A percentile compares a stretch with the other conserved stretches of the same genome.
These are phyloP conservation scores for Enoplolaimus lenunculus DNA, from an alignment of 2,888 invertebrate genomes.

Conservation along the genomic window DNA sequence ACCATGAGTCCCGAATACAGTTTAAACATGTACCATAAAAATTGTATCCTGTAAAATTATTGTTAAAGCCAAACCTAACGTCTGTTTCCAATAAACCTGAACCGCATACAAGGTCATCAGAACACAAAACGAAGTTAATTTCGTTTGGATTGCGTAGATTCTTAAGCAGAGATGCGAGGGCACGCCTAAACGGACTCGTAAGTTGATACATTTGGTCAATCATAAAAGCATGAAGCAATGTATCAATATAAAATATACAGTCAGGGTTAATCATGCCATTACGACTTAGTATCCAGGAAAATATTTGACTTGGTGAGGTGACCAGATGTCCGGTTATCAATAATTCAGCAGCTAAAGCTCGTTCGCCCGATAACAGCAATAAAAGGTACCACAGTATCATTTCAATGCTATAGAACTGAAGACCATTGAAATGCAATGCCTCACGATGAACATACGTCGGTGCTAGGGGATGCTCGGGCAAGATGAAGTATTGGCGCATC, in stretches of 20 bases:
- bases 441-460: background rate
- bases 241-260: no score
- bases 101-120: background rate
- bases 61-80: background rate
- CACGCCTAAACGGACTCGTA: background rate
- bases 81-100: no score
- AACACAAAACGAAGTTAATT: background rate
- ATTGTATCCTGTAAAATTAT: background rate
- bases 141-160: background rate
- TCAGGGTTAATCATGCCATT: no score
- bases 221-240: no score
- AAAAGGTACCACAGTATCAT: background rate
- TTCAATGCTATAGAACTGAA: background rate
- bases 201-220: background rate
- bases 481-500: background rate
- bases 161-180: background rate
- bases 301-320: background rate
- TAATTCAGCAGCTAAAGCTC: background rate
- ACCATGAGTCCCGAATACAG: background rate
- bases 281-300: no score
- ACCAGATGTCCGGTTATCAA: background rate
- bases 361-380: background rate
- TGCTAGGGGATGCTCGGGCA: background rate
- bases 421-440: background rate
- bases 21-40: background rate